Evolutionary conservation across 2,797 vertebrate genomes (phyloP).

Genomic region (Falco cherrug): DNA sequence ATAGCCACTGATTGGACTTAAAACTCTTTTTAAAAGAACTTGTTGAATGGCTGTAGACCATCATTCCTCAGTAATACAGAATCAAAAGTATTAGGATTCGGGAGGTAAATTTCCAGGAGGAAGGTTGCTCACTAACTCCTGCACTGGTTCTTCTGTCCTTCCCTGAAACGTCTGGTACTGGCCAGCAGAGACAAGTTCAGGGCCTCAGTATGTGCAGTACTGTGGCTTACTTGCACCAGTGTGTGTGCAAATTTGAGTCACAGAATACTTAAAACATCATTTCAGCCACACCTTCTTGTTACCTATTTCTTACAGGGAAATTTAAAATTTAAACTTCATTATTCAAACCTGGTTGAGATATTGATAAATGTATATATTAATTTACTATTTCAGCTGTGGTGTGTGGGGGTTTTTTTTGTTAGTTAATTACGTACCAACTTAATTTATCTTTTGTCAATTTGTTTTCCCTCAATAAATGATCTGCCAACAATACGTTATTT

Average conservation of each 20-base stretch:
- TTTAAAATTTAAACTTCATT: neutral
- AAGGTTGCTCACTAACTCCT: neutral
- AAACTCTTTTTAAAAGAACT: neutral
- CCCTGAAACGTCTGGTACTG: neutral
- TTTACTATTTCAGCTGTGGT: constrained; percentile 32
- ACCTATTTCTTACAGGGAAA: neutral
- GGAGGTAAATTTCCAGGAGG: neutral
- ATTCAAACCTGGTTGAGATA: neutral
- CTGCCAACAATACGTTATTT: constrained; percentile 49
- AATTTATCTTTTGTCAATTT: constrained; percentile 69
- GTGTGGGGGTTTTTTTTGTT: neutral
- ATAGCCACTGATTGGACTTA: neutral
- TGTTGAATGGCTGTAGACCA: neutral
- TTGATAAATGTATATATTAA: constrained; percentile 46
- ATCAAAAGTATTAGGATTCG: neutral
- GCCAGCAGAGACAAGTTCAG: neutral
- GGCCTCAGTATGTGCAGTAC: neutral
- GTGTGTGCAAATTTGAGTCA: fast-evolving
- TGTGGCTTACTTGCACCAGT: neutral
- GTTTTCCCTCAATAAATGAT: constrained; percentile 65
- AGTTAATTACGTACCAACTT: constrained; percentile 45
- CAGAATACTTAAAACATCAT: neutral
- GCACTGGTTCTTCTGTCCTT: neutral
- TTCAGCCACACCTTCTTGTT: neutral
- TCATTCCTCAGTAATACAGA: neutral